These are phyloP conservation scores for Heliconius erato DNA, from an alignment of 2,888 invertebrate genomes.

Conservation along the genomic window DNA sequence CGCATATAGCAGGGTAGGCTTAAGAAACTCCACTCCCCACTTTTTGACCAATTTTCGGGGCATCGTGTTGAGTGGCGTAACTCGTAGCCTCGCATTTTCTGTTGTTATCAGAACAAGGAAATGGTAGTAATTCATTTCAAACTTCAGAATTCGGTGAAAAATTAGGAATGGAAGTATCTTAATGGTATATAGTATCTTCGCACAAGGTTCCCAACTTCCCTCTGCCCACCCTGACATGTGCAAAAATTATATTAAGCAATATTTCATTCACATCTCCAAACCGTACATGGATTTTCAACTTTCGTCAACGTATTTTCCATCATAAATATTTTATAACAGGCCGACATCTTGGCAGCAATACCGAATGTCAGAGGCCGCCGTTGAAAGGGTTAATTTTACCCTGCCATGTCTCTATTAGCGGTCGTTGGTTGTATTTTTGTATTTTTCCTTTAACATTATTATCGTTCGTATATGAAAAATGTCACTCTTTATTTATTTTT, in stretches of 20 bases:
- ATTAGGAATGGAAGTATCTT: too few species aligned
- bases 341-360: conserved; percentile 28
- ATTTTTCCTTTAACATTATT: conserved; percentile 17
- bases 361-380: conserved; percentile 30
- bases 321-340: conserved; percentile 26
- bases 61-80: not conserved
- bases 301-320: conserved; percentile 12
- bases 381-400: conserved; percentile 49
- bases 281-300: not conserved
- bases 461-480: conserved; percentile 11
- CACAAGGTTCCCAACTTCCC: too few species aligned
- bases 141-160: too few species aligned
- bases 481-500: conserved; percentile 27
- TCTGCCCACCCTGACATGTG: too few species aligned
- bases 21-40: not conserved
- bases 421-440: conserved; percentile 10
- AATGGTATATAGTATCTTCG: too few species aligned
- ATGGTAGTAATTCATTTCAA: too few species aligned
- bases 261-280: not conserved
- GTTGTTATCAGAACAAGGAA: too few species aligned
- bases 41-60: too few species aligned
- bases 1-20: not conserved
- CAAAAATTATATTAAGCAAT: not conserved
- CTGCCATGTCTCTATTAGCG: conserved; percentile 34
- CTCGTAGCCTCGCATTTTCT: not conserved